Conservation (phyloP, 2,797 vertebrate species). For the Enteromius paludinosus region DNA sequence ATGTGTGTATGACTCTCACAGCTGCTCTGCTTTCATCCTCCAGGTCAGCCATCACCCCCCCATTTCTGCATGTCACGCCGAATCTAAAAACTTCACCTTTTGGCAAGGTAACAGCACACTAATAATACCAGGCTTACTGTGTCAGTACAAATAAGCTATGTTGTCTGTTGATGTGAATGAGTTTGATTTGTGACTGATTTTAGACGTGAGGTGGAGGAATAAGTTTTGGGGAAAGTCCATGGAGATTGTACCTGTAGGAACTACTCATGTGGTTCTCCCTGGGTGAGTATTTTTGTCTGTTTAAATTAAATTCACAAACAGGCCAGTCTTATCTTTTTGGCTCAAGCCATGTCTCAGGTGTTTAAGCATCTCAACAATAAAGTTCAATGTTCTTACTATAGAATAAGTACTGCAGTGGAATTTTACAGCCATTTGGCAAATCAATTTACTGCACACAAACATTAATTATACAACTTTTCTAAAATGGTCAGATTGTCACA, state of each 20-base stretch:
- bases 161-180: constrained; percentile 36
- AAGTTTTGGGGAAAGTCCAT: constrained; percentile 99
- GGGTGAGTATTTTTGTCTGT: constrained; percentile 77
- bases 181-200: constrained; percentile 56
- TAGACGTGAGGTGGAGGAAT: constrained; percentile 98
- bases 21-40: constrained; percentile 51
- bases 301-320: constrained; percentile 27
- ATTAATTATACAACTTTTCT: neutral
- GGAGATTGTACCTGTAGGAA: constrained; percentile 97
- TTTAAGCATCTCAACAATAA: neutral
- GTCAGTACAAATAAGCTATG: neutral
- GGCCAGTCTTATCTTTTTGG: neutral
- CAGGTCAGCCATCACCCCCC: constrained; percentile 99
- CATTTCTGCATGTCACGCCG: constrained; percentile 94
- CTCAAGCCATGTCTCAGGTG: neutral
- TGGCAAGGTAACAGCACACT: constrained; percentile 90
- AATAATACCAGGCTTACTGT: neutral
- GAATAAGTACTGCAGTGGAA: neutral
- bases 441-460: neutral
- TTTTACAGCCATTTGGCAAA: neutral
- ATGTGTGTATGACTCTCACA: constrained; percentile 20
- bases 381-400: neutral
- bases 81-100: constrained; percentile 93
- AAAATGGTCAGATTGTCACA: neutral
- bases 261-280: constrained; percentile 89